These are phyloP conservation scores for Hetaerina titia DNA, from an alignment of 2,888 invertebrate species.

Conservation along the genomic window DNA sequence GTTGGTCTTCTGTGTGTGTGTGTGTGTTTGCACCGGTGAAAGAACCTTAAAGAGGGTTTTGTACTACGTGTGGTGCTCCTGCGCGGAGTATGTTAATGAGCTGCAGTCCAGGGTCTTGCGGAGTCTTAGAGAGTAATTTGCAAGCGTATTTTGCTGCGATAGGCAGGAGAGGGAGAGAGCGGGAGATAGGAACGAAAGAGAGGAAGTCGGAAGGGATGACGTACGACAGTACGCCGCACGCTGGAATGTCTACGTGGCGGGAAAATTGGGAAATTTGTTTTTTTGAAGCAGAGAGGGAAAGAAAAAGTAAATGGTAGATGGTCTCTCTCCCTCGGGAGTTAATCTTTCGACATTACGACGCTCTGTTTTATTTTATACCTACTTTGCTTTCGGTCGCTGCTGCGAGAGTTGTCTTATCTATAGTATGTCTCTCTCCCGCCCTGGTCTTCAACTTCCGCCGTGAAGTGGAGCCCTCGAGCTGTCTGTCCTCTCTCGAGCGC, in stretches of 20 bases:
- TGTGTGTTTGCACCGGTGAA: conserved; percentile 32
- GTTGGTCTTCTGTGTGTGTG: background rate
- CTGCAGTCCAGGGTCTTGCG: conserved; percentile 43
- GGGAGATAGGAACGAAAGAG: background rate
- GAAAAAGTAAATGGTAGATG: background rate
- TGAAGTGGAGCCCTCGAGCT: background rate
- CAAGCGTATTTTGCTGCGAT: conserved; percentile 53
- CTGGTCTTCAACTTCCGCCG: background rate
- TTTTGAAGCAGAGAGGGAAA: background rate
- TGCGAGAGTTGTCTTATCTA: background rate
- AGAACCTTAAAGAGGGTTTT: conserved; percentile 63
- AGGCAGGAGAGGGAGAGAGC: background rate
- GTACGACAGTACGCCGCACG: background rate
- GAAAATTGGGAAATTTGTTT: background rate
- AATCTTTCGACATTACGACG: background rate
- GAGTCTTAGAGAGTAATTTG: conserved; percentile 62
- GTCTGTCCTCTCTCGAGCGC: background rate
- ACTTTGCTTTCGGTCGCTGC: background rate
- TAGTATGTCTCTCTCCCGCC: background rate
- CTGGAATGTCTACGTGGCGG: background rate
- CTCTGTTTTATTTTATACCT: background rate
- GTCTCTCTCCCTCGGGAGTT: background rate
- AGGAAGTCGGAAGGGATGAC: background rate
- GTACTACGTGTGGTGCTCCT: conserved; percentile 24
- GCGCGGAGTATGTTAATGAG: conserved; percentile 64